Evolutionary conservation across 2,797 vertebrate genomes (phyloP), one percentile per base, ranked within the genome.

Genomic region (Anniella stebbinsi): DNA sequence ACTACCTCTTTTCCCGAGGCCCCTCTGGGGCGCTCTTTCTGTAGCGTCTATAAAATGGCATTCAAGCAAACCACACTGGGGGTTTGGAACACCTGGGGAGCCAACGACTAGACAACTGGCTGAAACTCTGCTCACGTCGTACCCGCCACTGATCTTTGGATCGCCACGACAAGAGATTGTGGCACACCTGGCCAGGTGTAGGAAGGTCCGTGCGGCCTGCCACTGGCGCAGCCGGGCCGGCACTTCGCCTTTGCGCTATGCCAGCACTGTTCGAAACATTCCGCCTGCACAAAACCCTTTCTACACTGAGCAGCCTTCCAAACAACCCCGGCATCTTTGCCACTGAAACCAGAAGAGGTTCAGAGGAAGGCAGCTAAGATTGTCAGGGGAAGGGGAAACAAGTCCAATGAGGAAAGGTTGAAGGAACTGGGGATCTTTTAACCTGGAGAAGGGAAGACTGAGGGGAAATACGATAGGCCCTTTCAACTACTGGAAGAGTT

Each of bases 1-100:
- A 92, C 89, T 93, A 33, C 69, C 88, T 89, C 78, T 78, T 93
- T 73, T 91, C 90, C 75, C 91, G 89, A 80, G 90, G 86, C 84
- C 89, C 89, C 89, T 92, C 60, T 75, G 84, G 89, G 84, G 77
- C 38, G 82, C 94, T 87, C 84, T 23, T 80, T 81, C 93, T 51
- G 0, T 60, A 1, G 28, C 25, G 12, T 33, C 25, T 73, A 13
- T 8, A 87, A 25, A 13, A 15, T 11, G 23, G 86, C 12, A n/a
- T 38, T 70, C 48, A 38, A 25, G 63, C 12, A 57, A 67, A n/a
- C 10, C n/a, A 7, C 76, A 10, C 5, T 23, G 38, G n/a, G 38
- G 23, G 9, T 80, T 10, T 8, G 23, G 69, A 33, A 12, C 57
- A 78, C 72, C 73, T 54, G 63, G 38, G 51, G 60, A 80, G 45